These are phyloP conservation scores for Limnodromus scolopaceus DNA, from an alignment of 2,797 vertebrate genomes.

Conservation along the genomic window DNA sequence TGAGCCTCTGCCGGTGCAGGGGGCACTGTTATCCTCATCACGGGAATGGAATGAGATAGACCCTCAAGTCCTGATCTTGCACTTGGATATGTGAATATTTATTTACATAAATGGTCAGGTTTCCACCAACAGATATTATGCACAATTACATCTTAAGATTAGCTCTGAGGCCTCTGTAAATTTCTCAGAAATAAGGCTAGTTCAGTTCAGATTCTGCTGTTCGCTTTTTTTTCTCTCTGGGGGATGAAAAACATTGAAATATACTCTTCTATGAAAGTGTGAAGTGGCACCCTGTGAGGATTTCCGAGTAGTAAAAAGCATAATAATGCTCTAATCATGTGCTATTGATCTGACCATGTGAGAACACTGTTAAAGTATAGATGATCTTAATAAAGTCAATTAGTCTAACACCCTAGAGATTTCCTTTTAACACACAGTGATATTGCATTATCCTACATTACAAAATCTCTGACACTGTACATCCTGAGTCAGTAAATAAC, in stretches of 20 bases:
- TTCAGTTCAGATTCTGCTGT: not conserved
- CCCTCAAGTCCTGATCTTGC: not conserved
- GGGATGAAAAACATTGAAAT: not conserved
- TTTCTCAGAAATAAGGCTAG: not conserved
- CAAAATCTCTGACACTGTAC: not conserved
- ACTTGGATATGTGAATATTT: not conserved
- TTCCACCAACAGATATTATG: not conserved
- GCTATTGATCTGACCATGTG: not conserved
- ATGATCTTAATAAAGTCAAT: not conserved
- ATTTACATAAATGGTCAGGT: not conserved
- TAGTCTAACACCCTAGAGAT: not conserved
- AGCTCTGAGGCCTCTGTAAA: not conserved
- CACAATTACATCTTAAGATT: not conserved
- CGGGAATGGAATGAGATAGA: not conserved
- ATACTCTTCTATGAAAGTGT: not conserved
- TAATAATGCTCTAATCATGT: not conserved
- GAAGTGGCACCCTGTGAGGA: not conserved
- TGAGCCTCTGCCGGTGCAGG: not conserved
- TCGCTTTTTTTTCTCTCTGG: not conserved
- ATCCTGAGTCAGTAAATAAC: not conserved
- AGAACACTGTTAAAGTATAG: not conserved
- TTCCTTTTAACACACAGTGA: not conserved
- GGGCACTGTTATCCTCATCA: not conserved
- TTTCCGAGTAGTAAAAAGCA: not conserved
- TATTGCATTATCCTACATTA: not conserved